These are phyloP conservation scores for Conger conger DNA, from an alignment of 2,113 vertebrate genomes.

Conservation along the genomic window DNA sequence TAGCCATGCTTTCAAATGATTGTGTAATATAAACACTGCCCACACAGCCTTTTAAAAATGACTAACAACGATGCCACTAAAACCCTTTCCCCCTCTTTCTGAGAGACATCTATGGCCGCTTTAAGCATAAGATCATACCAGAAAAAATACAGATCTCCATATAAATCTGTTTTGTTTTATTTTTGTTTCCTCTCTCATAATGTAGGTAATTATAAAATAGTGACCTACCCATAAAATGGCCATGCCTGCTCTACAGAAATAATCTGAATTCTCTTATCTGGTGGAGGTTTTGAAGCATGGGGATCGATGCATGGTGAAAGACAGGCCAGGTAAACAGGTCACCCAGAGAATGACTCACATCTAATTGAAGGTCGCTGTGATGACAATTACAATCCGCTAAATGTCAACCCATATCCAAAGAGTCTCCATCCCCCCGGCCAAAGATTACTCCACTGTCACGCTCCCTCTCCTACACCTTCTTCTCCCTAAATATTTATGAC, in stretches of 20 bases:
- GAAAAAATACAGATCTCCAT: not conserved
- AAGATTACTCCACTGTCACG: slow-evolving; percentile 11
- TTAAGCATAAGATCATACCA: not conserved
- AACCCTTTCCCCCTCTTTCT: not conserved
- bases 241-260: not conserved
- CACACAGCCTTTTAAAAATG: not conserved
- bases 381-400: slow-evolving; percentile 39
- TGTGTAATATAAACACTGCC: not conserved
- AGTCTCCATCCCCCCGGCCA: slow-evolving; percentile 25
- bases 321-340: slow-evolving; percentile 39
- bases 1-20: slow-evolving; percentile 1
- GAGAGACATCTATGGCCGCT: not conserved
- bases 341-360: slow-evolving; percentile 31
- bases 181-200: not conserved
- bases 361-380: slow-evolving; percentile 40
- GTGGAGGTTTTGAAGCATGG: not conserved
- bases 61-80: not conserved
- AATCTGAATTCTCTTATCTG: not conserved
- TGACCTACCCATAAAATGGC: not conserved
- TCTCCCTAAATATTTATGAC: slow-evolving; percentile 39
- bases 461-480: slow-evolving; percentile 16
- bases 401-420: slow-evolving; percentile 43
- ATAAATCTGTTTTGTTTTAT: not conserved
- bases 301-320: slow-evolving; percentile 33
- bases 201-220: not conserved